These are phyloP conservation scores for Neocloeon triangulifer DNA, from an alignment of 1,140 invertebrate species.

Conservation along the genomic window DNA sequence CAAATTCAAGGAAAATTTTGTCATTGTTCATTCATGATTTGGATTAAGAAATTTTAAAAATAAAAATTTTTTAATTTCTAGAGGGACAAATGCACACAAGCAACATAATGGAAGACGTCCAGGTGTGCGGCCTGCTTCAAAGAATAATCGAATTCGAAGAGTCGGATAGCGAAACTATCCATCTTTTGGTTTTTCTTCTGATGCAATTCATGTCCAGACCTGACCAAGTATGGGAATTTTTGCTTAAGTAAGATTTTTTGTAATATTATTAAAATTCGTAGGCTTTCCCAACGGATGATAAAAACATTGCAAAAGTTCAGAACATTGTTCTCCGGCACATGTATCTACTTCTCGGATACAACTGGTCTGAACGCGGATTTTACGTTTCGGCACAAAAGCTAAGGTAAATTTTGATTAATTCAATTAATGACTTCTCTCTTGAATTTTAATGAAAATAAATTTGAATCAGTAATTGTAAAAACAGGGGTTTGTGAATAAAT, in stretches of 20 bases:
- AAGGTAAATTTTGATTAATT: slow-evolving; percentile 26
- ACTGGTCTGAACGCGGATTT: slow-evolving; percentile 69
- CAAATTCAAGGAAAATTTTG: too few species aligned
- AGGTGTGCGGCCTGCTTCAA: slow-evolving; percentile 39
- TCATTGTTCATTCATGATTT: too few species aligned
- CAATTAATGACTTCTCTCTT: too few species aligned
- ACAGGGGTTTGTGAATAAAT: too few species aligned
- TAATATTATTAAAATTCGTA: slow-evolving; percentile 14
- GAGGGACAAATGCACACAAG: slow-evolving; percentile 51
- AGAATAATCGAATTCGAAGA: slow-evolving; percentile 83
- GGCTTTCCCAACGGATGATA: slow-evolving; percentile 70
- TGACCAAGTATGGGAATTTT: slow-evolving; percentile 29
- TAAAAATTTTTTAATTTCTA: slow-evolving; percentile 18
- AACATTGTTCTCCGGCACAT: slow-evolving; percentile 79
- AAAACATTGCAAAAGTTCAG: slow-evolving; percentile 48
- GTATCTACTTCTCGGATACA: slow-evolving; percentile 83
- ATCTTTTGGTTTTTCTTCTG: slow-evolving; percentile 81
- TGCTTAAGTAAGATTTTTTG: neutral
- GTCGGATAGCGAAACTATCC: slow-evolving; percentile 84
- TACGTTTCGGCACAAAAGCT: slow-evolving; percentile 72
- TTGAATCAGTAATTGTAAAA: too few species aligned
- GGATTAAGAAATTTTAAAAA: neutral
- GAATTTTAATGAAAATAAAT: too few species aligned
- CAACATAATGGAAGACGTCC: slow-evolving; percentile 38
- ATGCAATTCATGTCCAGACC: slow-evolving; percentile 80